Evolutionary conservation across 2,113 vertebrate genomes (phyloP).

Genomic region (Trichomycterus rosablanca): DNA sequence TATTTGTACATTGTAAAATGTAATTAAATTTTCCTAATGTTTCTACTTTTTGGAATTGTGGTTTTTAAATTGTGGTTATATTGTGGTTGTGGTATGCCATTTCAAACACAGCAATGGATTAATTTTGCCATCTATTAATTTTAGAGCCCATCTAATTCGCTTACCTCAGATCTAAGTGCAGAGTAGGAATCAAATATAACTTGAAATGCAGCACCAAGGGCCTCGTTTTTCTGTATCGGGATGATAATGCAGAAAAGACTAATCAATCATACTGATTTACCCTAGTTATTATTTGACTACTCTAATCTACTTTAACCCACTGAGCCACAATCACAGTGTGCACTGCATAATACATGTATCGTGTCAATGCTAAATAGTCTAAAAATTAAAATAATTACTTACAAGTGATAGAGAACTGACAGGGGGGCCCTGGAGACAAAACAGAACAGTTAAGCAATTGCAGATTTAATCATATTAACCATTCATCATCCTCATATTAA

Average conservation of each 20-base stretch:
- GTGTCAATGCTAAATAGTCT: too few species aligned
- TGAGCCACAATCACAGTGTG: too few species aligned
- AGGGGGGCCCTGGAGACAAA: conserved; percentile 64
- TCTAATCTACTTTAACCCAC: neutral
- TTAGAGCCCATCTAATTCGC: too few species aligned
- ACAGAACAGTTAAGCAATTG: neutral
- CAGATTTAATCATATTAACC: neutral
- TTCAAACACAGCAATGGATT: too few species aligned
- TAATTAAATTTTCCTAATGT: too few species aligned
- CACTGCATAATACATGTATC: too few species aligned
- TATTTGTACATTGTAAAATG: too few species aligned
- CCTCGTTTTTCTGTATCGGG: conserved; percentile 63
- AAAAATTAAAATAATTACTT: conserved; percentile 56
- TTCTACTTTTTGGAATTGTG: too few species aligned
- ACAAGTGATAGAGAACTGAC: conserved; percentile 68
- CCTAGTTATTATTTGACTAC: neutral
- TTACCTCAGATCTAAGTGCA: conserved; percentile 75
- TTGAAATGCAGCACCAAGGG: conserved; percentile 74
- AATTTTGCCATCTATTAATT: too few species aligned
- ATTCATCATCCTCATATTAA: neutral
- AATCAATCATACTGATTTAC: neutral
- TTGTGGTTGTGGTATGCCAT: too few species aligned
- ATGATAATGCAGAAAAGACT: neutral
- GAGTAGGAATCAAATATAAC: conserved; percentile 68
- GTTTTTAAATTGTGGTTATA: too few species aligned